Evolutionary conservation across 1,140 invertebrate species (phyloP).

Genomic region (Anastatus disparis): DNA sequence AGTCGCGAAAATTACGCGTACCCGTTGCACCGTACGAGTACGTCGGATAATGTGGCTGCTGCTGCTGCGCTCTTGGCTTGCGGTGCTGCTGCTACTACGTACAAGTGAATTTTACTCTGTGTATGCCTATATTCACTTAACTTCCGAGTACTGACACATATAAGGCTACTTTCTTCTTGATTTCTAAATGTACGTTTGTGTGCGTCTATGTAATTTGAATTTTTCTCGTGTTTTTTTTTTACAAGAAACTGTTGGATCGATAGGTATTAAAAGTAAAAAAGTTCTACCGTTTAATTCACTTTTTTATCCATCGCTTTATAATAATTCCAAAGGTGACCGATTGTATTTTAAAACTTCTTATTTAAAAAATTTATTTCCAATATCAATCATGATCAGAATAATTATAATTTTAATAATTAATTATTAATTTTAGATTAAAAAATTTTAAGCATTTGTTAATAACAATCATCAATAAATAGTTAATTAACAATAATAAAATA

Average conservation of each 20-base stretch:
- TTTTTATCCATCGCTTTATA: no score
- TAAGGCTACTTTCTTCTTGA: not conserved
- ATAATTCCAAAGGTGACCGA: no score
- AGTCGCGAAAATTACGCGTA: slow-evolving; percentile 38
- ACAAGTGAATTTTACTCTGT: not conserved
- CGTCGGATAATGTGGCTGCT: not conserved
- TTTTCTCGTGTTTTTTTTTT: not conserved
- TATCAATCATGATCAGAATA: no score
- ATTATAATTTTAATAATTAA: no score
- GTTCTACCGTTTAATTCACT: not conserved
- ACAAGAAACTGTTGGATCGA: slow-evolving; percentile 4
- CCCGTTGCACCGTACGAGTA: slow-evolving; percentile 40
- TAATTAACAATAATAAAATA: no score
- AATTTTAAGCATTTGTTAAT: no score
- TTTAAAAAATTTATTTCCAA: no score
- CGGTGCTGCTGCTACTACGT: not conserved
- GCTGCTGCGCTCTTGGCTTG: no score
- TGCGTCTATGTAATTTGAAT: not conserved
- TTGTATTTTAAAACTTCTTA: no score
- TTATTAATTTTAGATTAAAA: no score
- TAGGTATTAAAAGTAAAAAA: not conserved
- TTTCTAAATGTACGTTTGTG: not conserved
- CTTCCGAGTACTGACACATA: not conserved
- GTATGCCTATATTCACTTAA: not conserved
- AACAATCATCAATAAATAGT: no score